These are phyloP conservation scores for Semotilus atromaculatus DNA, from an alignment of 2,797 vertebrate genomes.

Conservation along the genomic window DNA sequence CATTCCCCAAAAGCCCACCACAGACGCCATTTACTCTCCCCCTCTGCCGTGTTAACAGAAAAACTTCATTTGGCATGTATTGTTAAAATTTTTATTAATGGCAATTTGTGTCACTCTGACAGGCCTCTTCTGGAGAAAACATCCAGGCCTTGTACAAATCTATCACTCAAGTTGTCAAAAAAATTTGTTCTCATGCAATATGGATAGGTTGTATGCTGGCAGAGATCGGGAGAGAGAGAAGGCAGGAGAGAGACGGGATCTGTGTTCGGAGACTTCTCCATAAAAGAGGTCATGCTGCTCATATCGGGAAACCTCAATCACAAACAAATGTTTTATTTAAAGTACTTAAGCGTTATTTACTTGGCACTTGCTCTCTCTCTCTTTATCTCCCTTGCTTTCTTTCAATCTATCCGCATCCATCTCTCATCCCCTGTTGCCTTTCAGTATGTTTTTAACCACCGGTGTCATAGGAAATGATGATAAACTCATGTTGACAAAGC, in stretches of 20 bases:
- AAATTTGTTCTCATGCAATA: constrained; percentile 95
- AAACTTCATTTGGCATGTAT: constrained; percentile 90
- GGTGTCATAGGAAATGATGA: constrained; percentile 71
- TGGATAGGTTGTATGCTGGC: constrained; percentile 84
- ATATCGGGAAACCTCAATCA: constrained; percentile 80
- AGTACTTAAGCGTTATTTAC: constrained; percentile 80
- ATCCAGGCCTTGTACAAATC: constrained; percentile 87
- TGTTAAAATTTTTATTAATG: constrained; percentile 94
- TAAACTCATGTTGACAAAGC: constrained; percentile 74
- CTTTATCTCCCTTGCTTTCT: constrained; percentile 59
- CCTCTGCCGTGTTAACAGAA: constrained; percentile 86
- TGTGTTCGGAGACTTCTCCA: constrained; percentile 74
- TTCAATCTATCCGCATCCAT: constrained; percentile 66
- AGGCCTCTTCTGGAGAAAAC: constrained; percentile 78
- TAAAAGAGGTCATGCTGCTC: constrained; percentile 83
- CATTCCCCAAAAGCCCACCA: constrained; percentile 76
- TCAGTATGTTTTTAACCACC: constrained; percentile 74
- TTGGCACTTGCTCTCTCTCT: constrained; percentile 48
- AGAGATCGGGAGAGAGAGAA: constrained; percentile 72
- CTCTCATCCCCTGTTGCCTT: constrained; percentile 52
- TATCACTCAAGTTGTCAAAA: constrained; percentile 94
- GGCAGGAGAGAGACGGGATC: constrained; percentile 65
- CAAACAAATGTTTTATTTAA: constrained; percentile 86
- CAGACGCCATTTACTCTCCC: constrained; percentile 74
- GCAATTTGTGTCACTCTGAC: constrained; percentile 90